phyloP scores from a whole-genome alignment of 2,113 vertebrate species.

The Apteryx owenii region DNA sequence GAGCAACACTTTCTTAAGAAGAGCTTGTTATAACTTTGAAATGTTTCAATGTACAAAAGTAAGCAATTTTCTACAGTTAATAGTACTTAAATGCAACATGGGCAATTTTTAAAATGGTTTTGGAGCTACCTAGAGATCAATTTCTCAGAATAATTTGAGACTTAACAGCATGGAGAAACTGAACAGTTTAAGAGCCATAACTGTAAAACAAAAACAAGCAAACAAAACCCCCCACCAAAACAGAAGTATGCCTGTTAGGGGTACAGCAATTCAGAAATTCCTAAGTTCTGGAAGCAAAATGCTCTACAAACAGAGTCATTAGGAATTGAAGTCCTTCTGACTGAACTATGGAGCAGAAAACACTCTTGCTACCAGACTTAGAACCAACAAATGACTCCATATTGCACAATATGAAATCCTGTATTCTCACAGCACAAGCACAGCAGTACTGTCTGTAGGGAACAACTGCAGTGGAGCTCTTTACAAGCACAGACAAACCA shows the following conservation, averaged over 20 bases:
- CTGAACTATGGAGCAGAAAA: background rate
- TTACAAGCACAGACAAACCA: background rate
- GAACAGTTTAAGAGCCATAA: background rate
- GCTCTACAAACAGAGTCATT: background rate
- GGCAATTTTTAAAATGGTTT: background rate
- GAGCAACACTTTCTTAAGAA: background rate
- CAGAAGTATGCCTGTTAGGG: background rate
- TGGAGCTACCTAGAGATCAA: background rate
- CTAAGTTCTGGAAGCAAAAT: background rate
- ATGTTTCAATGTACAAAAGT: background rate
- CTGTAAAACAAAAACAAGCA: background rate
- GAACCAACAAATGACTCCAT: accelerated
- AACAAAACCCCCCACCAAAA: too few relatives aligned
- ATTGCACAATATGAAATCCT: background rate
- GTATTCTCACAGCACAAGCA: background rate
- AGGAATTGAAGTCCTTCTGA: background rate
- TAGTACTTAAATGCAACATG: accelerated
- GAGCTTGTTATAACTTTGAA: background rate
- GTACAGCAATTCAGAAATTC: background rate
- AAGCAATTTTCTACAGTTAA: background rate
- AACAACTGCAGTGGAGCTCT: background rate
- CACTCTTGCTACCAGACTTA: background rate
- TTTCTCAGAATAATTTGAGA: background rate
- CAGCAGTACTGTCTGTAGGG: accelerated
- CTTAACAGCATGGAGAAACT: background rate